These are phyloP conservation scores for Clinocottus analis DNA, from an alignment of 2,113 vertebrate genomes.

Conservation along the genomic window DNA sequence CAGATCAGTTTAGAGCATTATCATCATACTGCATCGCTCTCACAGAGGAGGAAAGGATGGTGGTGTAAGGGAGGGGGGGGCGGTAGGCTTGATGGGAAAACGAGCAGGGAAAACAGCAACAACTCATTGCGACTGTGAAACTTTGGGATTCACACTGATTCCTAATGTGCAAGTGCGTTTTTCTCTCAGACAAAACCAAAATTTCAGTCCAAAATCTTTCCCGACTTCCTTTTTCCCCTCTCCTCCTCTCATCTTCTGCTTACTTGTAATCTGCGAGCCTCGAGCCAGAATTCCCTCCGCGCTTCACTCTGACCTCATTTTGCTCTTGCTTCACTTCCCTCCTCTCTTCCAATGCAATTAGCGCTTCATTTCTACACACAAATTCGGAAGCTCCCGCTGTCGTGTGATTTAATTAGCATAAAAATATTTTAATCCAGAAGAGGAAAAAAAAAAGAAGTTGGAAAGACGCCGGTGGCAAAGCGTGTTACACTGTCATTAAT, in stretches of 20 bases:
- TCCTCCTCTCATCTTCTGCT: conserved; percentile 40
- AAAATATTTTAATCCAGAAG: conserved; percentile 28
- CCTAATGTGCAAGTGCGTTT: conserved; percentile 7
- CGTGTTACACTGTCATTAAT: background rate
- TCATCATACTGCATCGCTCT: conserved; percentile 44
- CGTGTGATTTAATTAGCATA: conserved; percentile 39
- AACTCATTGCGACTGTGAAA: conserved; percentile 20
- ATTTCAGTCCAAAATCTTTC: background rate
- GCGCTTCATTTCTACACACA: conserved; percentile 23
- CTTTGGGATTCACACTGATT: conserved; percentile 38
- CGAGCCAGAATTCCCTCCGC: conserved; percentile 53
- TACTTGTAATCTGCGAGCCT: conserved; percentile 63
- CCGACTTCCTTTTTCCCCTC: conserved; percentile 1
- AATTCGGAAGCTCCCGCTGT: conserved; percentile 22
- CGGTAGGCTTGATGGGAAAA: conserved; percentile 15
- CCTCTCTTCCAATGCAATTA: conserved; percentile 47
- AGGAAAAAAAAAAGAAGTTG: background rate
- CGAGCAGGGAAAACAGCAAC: conserved; percentile 3
- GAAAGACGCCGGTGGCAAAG: background rate
- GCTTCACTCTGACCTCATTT: conserved; percentile 73
- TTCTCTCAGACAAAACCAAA: background rate
- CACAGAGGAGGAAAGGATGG: background rate
- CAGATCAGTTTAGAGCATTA: conserved; percentile 45
- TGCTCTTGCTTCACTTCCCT: conserved; percentile 48
- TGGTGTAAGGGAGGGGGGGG: background rate